Conservation (phyloP, 2,888 invertebrate species). For the Pimpla rufipes region DNA sequence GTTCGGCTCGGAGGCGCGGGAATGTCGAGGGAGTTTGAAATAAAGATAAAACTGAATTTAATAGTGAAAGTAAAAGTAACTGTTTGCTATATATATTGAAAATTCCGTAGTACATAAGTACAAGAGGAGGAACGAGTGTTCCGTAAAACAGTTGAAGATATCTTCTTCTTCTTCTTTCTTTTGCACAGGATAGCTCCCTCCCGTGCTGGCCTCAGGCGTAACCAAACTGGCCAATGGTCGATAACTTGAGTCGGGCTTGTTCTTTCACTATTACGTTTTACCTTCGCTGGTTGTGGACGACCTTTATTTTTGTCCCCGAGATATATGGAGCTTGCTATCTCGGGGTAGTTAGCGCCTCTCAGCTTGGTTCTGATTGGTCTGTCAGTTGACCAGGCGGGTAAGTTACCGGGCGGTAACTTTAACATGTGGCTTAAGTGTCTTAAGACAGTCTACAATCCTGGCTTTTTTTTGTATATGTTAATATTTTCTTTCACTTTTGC, state of each 20-base stretch:
- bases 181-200: slow-evolving; percentile 26
- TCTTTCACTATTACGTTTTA: slow-evolving; percentile 6
- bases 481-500: slow-evolving; percentile 1
- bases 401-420: slow-evolving; percentile 6
- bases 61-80: no score
- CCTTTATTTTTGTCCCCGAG: slow-evolving; percentile 1
- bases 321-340: neutral
- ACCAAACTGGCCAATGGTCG: slow-evolving; percentile 16
- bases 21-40: no score
- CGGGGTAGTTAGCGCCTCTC: neutral
- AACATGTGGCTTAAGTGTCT: neutral
- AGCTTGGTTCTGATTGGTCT: neutral
- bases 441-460: slow-evolving; percentile 6
- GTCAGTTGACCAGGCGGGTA: neutral
- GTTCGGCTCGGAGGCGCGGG: no score
- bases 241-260: neutral
- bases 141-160: no score
- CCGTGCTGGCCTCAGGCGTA: slow-evolving; percentile 24
- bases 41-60: no score
- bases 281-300: neutral
- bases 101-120: no score
- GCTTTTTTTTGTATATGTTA: slow-evolving; percentile 6
- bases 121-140: no score
- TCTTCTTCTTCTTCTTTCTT: slow-evolving; percentile 5
- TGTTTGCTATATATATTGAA: no score